Conservation (phyloP, 2,797 vertebrate genomes). For the Huso huso region DNA sequence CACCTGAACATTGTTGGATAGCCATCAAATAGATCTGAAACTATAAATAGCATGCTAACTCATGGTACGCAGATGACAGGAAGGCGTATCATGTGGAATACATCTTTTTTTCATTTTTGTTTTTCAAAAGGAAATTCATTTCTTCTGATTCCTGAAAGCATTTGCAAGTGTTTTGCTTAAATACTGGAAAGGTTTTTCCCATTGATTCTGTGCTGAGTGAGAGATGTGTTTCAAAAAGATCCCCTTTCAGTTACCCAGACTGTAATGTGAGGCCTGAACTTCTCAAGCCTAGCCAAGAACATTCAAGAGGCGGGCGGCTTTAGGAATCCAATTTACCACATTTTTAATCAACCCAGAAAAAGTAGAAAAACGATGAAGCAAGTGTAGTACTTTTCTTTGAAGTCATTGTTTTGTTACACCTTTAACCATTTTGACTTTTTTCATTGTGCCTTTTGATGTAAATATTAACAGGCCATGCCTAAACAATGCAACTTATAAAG, state of each 20-base stretch:
- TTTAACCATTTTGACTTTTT: too few relatives aligned
- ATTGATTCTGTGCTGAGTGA: constrained; percentile 71
- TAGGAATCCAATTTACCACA: constrained; percentile 63
- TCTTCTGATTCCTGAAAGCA: constrained; percentile 67
- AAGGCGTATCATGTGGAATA: constrained; percentile 76
- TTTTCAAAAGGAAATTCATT: constrained; percentile 78
- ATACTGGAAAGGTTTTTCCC: constrained; percentile 63
- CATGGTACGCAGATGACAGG: constrained; percentile 92
- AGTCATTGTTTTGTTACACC: background rate
- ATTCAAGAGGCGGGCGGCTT: constrained; percentile 58
- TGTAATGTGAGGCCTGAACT: constrained; percentile 64
- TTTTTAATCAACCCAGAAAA: constrained; percentile 67
- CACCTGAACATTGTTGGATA: constrained; percentile 76
- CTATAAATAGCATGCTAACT: constrained; percentile 78
- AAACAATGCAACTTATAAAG: too few relatives aligned
- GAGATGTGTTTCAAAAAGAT: constrained; percentile 71
- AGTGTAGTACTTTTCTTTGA: constrained; percentile 33
- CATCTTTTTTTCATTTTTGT: constrained; percentile 46
- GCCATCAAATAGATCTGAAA: constrained; percentile 66
- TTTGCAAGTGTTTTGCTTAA: constrained; percentile 66
- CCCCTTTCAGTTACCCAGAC: constrained; percentile 64
- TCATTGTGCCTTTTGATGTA: too few relatives aligned
- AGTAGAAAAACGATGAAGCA: constrained; percentile 67
- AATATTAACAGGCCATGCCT: too few relatives aligned
- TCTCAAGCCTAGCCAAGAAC: constrained; percentile 69